Conservation (phyloP, 2,888 invertebrate species). For the Amiota mariae region DNA sequence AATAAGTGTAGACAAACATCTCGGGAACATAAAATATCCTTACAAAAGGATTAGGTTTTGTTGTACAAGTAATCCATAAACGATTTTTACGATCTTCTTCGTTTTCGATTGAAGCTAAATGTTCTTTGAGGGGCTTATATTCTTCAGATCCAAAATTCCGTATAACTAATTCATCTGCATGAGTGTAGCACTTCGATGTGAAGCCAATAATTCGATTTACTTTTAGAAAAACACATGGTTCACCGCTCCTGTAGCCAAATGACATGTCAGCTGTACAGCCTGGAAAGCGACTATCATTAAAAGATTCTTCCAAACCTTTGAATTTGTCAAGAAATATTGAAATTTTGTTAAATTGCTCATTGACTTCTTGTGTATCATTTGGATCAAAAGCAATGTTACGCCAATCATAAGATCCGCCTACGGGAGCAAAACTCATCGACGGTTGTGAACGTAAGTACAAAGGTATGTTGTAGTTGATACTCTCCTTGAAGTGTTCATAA, state of each 20-base stretch:
- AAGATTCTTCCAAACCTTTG: not conserved
- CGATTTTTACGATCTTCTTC: constrained; percentile 29
- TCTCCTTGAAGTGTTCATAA: constrained; percentile 33
- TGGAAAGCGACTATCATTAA: constrained; percentile 39
- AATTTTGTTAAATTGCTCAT: not conserved
- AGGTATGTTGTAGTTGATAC: constrained; percentile 14
- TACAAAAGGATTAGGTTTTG: not conserved
- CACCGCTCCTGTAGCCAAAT: constrained; percentile 43
- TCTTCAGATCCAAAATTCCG: not conserved
- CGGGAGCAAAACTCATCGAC: constrained; percentile 39
- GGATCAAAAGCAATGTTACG: constrained; percentile 39
- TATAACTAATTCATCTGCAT: constrained; percentile 30
- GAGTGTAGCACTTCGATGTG: constrained; percentile 33
- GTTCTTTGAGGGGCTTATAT: constrained; percentile 23
- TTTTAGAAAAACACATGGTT: constrained; percentile 55
- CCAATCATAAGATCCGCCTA: not conserved
- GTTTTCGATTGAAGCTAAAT: not conserved
- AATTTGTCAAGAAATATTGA: constrained; percentile 35
- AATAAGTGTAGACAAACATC: constrained; percentile 37
- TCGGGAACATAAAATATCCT: constrained; percentile 41
- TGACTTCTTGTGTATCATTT: not conserved
- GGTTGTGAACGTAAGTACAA: constrained; percentile 37
- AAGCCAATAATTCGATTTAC: constrained; percentile 53
- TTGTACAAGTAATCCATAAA: constrained; percentile 48
- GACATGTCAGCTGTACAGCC: constrained; percentile 35